Evolutionary conservation across 2,113 vertebrate genomes (phyloP), one percentile per base, ranked within the genome.

Genomic region (Aphelocoma coerulescens): DNA sequence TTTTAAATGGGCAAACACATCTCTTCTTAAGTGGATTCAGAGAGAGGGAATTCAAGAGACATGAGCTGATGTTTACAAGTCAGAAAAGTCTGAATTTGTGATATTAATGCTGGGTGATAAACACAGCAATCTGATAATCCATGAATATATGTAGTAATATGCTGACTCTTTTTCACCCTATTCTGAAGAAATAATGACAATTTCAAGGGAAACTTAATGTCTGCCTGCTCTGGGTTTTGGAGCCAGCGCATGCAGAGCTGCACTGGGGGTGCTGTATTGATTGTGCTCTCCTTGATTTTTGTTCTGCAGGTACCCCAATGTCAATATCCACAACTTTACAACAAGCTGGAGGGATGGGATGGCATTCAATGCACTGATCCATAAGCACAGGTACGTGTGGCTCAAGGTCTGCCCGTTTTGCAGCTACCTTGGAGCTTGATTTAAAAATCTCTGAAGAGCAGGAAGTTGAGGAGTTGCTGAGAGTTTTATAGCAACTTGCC

Each of bases 291-390:
- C 96, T 55, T 82, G 49, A 37, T 28, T 93, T 82, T 83, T 83
- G 41, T 96, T 74, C 92, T 65, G 14, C 98, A 99, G 99, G 28
- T 99, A 99, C 95, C 98, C 99, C 66, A 99, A 99, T 0, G 99
- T 99, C 95, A 99, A 99, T 97, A 99, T 99, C 94, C 99, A 99
- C 98, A 99, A 99, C 97, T 99, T 99, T 83, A 99, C 98, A 57
- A 99, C 99, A 6, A 99, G 99, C 98, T 99, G 99, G 99, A 98
- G 99, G 72, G 99, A 99, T 3, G 99, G 99, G 24, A 99, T 99
- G 99, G 99, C 99, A 20, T 99, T 99, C 98, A 99, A 99, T 16
- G 99, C 99, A 15, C 98, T 99, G 83, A 99, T 99, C 95, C 99
- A 99, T 97, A 99, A 99, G 97, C 99, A 99, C 98, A 98, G 99